Evolutionary conservation across 2,888 invertebrate species (phyloP), one percentile per base, ranked within the genome.

Genomic region (Selenia dentaria): DNA sequence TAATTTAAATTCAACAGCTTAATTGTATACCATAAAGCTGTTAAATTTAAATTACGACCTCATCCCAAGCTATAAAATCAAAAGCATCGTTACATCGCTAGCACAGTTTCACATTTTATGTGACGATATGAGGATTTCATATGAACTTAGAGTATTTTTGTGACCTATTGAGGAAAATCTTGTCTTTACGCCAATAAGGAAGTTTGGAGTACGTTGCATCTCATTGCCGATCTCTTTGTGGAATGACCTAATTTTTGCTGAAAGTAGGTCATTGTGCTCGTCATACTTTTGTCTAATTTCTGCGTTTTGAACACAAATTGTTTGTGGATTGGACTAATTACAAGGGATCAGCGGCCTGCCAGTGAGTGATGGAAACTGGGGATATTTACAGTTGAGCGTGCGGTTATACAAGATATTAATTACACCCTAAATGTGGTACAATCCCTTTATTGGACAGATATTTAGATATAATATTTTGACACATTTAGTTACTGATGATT

Each of bases 191-290:
- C 29, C 43, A 38, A 52, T 54, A 50, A 38, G 55, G 51, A 59
- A 58, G 49, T 55, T 54, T 46, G 57, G 57, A 49, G 46, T 40
- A 51, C 31, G 55, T 47, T 75, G 79, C 75, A 74, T 75, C 67
- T 72, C 66, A 72, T 71, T 74, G 66, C 57, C 64, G 54, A 62
- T 61, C 54, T 54, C 52, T 53, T 56, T 52, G 47, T 47, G 48
- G 44, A 62, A 62, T 71, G 77, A 77, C 80, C 79, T 54, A 72
- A 70, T 77, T 79, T 70, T 50, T 43, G 35, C 33, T 27, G 47
- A 45, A 78, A 77, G 49, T 78, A 65, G 79, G 73, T 59, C 76
- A 62, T 62, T 62, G 57, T 59, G 52, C 12, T 8, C 12, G 40
- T 47, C 47, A 41, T 33, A n/a, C 39, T 36, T 9, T 37, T 25